Evolutionary conservation across 1,140 invertebrate genomes (phyloP), one percentile per base, ranked within the genome.

Genomic region (Probaryconus sp.): DNA sequence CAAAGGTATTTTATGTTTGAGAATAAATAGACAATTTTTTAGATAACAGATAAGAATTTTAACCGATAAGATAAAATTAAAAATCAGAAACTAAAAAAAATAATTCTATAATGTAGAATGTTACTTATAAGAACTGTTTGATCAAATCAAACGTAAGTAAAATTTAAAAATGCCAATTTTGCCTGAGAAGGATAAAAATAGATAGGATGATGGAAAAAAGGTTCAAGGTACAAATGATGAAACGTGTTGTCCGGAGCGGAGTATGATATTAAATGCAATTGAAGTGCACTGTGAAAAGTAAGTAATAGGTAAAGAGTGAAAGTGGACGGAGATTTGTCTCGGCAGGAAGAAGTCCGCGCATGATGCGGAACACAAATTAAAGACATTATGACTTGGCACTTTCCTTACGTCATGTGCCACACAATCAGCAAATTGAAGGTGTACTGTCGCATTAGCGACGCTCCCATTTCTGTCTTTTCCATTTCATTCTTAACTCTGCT

Each of bases 321-420:
- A 71, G 67, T 56, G 10, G 24, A 38, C 33, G 14, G 9, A 10
- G 20, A 37, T 69, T 61, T 24, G 47, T 55, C 31, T 9, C 21
- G 50, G 11, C 48, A 70, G 67, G 67, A 70, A 70, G 67, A 60
- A 33, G 56, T 53, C 13, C 55, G 55, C 26, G 47, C 48, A 70
- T 37, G 31, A 47, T 26, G 50, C 56, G 56, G 42, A 70, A 70
- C 67, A 55, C 47, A 56, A 71, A 71, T 71, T 71, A 63, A n/a
- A n/a, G 50, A 56, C 31, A 61, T 70, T 70, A 55, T 47, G 68
- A 56, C 42, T 63, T 63, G 43, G 50, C 68, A 37, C 51, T 63
- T 58, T 56, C 16, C 33, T 69, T 69, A 53, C 55, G 21, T 69
- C 55, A 61, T 30, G 13, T 35, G 6, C 10, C 10, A 1, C 16